Base-by-base conservation (phyloP, 2,113 vertebrate species). In the Lepus americanus region DNA sequence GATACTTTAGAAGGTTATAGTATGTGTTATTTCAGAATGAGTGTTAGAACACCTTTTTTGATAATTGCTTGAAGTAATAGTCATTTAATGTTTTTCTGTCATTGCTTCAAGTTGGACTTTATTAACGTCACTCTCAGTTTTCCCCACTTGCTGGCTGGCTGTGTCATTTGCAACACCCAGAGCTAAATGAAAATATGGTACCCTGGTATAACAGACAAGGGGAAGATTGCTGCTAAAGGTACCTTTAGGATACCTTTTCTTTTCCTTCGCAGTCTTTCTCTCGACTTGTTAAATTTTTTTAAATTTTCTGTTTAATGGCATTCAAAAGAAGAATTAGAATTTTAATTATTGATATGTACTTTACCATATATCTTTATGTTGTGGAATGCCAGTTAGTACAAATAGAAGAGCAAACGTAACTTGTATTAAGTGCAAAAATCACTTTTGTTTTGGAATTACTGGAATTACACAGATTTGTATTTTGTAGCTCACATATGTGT, bases 291-390 rank as follows among this genome's bases (percentile, higher is more conserved):
- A 51, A 6, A 3, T 8, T 79, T 73, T 92, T 89, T 77, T 51
- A 88, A 93, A 53, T 78, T 94, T 74, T 39, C 23, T 76, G 76
- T 55, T 77, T 36, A 33, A 66, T 85, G 86, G 44, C 36, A 72
- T 81, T 31, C 29, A 79, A 90, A 72, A 82, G 44, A 81, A 80
- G 89, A 39, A 19, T 19, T 63, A 31, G 87, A 70, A 9, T 22
- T 80, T 66, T 66, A 66, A 74, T 74, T 63, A 29, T 49, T 25
- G 70, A 53, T 11, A 69, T 87, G 16, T 61, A 61, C 73, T 78
- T 80, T 87, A n/a, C 29, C 70, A 78, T 55, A 87, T 10, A 33
- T 77, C 27, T 82, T 80, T 66, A 66, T 70, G 27, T 67, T 88
- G 31, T n/a, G 36, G 70, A 72, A 90, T 66, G 10, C 19, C 53